A percentile compares a stretch with the other conserved stretches of the same genome.
Evolutionary conservation across 2,113 vertebrate genomes (phyloP).

Genomic region (Fregetta grallaria): DNA sequence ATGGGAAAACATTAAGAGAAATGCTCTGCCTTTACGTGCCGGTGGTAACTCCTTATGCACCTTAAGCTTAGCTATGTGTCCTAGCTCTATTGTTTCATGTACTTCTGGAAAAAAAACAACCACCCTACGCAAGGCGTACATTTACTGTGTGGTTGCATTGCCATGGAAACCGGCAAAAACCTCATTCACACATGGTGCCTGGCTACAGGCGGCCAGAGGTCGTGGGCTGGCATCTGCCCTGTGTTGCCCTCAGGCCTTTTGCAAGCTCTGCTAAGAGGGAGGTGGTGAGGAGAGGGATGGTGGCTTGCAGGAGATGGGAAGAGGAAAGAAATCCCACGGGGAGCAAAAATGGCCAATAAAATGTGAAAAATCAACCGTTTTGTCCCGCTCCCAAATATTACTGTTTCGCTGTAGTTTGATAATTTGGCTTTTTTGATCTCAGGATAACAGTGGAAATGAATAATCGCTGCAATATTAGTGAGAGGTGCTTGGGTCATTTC

Average conservation of each 20-base stretch:
- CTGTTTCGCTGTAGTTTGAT: background rate
- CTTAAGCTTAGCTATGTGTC: background rate
- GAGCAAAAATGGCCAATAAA: background rate
- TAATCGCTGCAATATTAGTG: background rate
- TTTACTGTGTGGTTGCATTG: slow-evolving; percentile 33
- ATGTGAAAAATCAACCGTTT: background rate
- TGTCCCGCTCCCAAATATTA: background rate
- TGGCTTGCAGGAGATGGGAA: background rate
- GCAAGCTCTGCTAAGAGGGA: background rate
- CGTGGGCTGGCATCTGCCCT: slow-evolving; percentile 33
- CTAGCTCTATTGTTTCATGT: background rate
- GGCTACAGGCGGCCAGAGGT: slow-evolving; percentile 35
- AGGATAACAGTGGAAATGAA: background rate
- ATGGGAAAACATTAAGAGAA: background rate
- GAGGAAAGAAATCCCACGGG: background rate
- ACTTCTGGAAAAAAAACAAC: background rate
- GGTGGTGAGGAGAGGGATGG: background rate
- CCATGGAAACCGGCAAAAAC: slow-evolving; percentile 59
- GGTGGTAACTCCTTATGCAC: background rate
- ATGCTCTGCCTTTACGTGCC: background rate
- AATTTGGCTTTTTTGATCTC: background rate
- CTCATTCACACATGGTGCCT: slow-evolving; percentile 20
- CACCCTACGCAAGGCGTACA: background rate
- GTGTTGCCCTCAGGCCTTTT: background rate
- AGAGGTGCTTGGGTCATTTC: background rate